Evolutionary conservation across 2,113 vertebrate species (phyloP).

Genomic region (Raja brachyura): DNA sequence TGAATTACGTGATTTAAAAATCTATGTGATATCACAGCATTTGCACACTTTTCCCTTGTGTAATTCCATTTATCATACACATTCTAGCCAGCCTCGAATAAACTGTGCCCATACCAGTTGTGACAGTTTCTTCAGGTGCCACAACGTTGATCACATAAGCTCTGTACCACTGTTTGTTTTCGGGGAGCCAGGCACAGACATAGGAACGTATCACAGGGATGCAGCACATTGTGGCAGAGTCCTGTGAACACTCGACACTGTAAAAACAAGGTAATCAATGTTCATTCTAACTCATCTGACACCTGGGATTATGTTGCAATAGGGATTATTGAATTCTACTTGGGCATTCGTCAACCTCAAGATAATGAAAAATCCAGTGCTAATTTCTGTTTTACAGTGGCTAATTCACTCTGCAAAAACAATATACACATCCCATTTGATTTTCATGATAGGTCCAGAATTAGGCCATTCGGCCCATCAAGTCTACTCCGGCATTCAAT

Average conservation of each 20-base stretch:
- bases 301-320: neutral
- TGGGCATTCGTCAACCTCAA: too few relatives aligned
- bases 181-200: slow-evolving; percentile 11
- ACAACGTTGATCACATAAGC: neutral
- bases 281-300: neutral
- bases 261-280: neutral
- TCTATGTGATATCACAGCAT: neutral
- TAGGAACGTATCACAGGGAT: neutral
- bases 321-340: neutral
- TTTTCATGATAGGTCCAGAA: too few relatives aligned
- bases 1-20: neutral
- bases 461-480: too few relatives aligned
- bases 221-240: neutral
- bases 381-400: too few relatives aligned
- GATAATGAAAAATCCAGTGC: too few relatives aligned
- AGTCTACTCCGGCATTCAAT: too few relatives aligned
- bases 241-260: neutral
- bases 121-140: neutral
- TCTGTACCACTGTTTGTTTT: slow-evolving; percentile 3
- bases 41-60: neutral
- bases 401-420: too few relatives aligned
- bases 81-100: neutral
- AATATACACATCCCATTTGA: too few relatives aligned
- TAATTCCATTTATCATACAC: too few relatives aligned
- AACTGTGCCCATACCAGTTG: neutral